phyloP scores from a whole-genome alignment of 2,888 invertebrate species.

The Diaphora mendica region DNA sequence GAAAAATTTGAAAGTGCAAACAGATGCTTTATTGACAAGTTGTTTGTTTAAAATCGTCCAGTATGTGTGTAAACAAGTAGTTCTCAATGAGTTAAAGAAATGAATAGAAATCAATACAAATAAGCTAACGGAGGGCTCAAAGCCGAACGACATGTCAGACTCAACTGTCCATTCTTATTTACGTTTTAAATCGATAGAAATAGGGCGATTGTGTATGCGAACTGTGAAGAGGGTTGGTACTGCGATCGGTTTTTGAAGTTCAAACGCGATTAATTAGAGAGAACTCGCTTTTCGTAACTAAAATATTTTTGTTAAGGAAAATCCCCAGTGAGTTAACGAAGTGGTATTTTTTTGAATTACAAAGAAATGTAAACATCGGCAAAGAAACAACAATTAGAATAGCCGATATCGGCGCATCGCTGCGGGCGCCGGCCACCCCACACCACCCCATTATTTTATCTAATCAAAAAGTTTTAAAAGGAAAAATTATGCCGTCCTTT shows the following conservation, averaged over 20 bases:
- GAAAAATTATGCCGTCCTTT: slow-evolving; percentile 87
- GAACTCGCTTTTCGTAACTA: slow-evolving; percentile 50
- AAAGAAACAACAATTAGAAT: slow-evolving; percentile 85
- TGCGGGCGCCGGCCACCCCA: slow-evolving; percentile 73
- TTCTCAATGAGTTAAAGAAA: slow-evolving; percentile 59
- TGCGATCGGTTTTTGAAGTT: slow-evolving; percentile 58
- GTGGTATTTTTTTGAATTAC: slow-evolving; percentile 66
- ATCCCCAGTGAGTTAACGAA: slow-evolving; percentile 56
- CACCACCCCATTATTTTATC: slow-evolving; percentile 86
- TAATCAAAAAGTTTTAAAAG: slow-evolving; percentile 88
- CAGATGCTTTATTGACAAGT: slow-evolving; percentile 30
- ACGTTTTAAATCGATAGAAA: slow-evolving; percentile 78
- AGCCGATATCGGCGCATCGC: slow-evolving; percentile 82
- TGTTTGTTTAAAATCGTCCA: slow-evolving; percentile 41
- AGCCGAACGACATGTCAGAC: slow-evolving; percentile 56
- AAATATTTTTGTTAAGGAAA: slow-evolving; percentile 54
- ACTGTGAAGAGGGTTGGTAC: slow-evolving; percentile 52
- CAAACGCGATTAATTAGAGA: slow-evolving; percentile 71
- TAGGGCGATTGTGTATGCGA: slow-evolving; percentile 53
- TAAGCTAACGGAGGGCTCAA: slow-evolving; percentile 63
- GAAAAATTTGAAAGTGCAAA: slow-evolving; percentile 33
- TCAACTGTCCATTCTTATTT: slow-evolving; percentile 76
- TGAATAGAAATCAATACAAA: slow-evolving; percentile 66
- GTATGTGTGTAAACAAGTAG: slow-evolving; percentile 39
- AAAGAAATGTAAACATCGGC: slow-evolving; percentile 79